These are phyloP conservation scores for Tyrannus savana DNA, from an alignment of 2,113 vertebrate genomes.

Conservation along the genomic window DNA sequence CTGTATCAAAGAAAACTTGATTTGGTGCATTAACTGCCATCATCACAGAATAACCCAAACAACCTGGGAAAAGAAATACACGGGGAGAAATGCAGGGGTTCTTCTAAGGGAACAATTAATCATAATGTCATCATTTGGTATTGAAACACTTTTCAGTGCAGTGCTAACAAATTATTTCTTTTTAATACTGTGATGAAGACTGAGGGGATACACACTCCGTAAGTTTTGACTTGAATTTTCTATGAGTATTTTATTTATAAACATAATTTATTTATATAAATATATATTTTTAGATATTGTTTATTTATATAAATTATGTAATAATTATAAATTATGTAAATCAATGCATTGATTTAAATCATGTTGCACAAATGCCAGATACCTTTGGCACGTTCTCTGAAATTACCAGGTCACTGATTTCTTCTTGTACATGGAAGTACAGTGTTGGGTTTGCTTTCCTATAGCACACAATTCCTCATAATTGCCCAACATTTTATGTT, in stretches of 20 bases:
- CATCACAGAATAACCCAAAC: neutral
- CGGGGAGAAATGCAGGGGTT: neutral
- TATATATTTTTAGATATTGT: no score
- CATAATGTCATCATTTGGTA: neutral
- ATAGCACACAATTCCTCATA: fast-evolving
- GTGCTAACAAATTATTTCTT: neutral
- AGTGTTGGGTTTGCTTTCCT: neutral
- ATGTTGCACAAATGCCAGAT: neutral
- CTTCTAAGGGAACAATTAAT: neutral
- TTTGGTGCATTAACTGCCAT: neutral
- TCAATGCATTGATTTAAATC: neutral
- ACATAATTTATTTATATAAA: no score
- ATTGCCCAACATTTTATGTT: neutral
- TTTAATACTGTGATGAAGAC: neutral
- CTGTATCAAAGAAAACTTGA: neutral
- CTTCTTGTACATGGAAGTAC: neutral
- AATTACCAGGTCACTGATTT: neutral
- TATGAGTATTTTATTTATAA: no score
- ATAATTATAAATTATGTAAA: no score
- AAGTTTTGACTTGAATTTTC: neutral
- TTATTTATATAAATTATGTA: no score
- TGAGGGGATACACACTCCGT: fast-evolving
- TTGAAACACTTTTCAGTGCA: neutral
- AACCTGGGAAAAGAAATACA: neutral
- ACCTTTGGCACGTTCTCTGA: neutral